Conservation (phyloP, 2,888 invertebrate genomes). For the Epirrhoe alternata region DNA sequence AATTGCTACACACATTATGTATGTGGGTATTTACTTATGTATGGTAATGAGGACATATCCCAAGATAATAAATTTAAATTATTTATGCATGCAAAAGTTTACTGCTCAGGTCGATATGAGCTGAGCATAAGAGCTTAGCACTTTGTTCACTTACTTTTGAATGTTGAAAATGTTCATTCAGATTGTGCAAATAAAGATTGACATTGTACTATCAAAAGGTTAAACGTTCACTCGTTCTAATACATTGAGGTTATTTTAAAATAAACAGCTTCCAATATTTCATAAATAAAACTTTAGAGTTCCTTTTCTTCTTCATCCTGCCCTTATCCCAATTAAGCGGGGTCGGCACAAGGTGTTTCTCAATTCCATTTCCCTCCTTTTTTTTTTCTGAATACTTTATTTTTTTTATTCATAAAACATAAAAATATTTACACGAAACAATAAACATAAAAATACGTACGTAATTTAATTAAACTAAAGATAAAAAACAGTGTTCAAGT, state of each 20-base stretch:
- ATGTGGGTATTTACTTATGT: conserved; percentile 1
- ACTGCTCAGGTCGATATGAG: conserved; percentile 19
- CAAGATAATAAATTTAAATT: conserved; percentile 24
- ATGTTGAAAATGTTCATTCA: conserved; percentile 22
- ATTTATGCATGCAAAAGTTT: conserved; percentile 35
- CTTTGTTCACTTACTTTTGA: conserved; percentile 24
- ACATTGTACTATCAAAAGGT: conserved; percentile 25
- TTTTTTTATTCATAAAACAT: too few relatives aligned
- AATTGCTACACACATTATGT: background rate
- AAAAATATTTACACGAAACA: too few relatives aligned
- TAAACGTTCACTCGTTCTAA: conserved; percentile 17
- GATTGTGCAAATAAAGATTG: conserved; percentile 30
- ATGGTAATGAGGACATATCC: conserved; percentile 27
- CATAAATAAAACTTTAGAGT: background rate
- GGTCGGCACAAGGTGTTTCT: too few relatives aligned
- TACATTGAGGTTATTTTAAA: conserved; percentile 10
- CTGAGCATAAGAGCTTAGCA: conserved; percentile 23
- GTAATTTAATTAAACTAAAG: too few relatives aligned
- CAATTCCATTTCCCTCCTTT: too few relatives aligned
- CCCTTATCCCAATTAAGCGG: too few relatives aligned
- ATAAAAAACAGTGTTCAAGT: too few relatives aligned
- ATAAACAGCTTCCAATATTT: background rate
- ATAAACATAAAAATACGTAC: too few relatives aligned
- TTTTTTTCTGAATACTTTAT: too few relatives aligned
- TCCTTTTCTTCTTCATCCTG: too few relatives aligned